Base-by-base conservation (phyloP, 2,113 vertebrate genomes). In the Hyaena hyaena region DNA sequence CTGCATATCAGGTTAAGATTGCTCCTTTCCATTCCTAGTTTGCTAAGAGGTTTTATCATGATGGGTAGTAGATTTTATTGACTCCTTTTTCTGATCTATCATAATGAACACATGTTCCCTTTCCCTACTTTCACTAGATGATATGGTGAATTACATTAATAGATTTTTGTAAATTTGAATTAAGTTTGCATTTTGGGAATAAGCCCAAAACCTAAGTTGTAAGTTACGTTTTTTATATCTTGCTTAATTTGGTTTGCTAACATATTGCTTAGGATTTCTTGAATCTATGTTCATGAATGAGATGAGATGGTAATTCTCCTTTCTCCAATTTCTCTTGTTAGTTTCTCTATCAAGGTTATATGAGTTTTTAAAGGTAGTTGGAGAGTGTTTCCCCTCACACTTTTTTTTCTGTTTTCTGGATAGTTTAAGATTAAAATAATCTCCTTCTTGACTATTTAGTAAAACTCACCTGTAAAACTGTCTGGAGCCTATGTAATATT, bases 111-210 rank as follows among this genome's bases (percentile, higher is more conserved):
- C 9, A 28, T 43, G 1, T 31, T 69, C 65, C 73, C 63, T 73
- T 79, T 71, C n/a, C 33, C 68, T 39, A 39, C 39, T 39, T 82
- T 95, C 7, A 69, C 23, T 83, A 15, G 35, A 48, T 94, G 31
- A 82, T 83, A 28, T 76, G 19, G 58, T 82, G 15, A 96, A 50
- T 11, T 23, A 80, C 35, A 77, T 81, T 48, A 82, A 91, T 10
- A 65, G 33, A 71, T 74, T 82, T 96, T 96, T 91, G 21, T 88
- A 39, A 66, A 76, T 88, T n/a, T 61, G 48, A 76, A 66, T 17
- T 81, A 74, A 73, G 81, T 53, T 90, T 90, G 24, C n/a, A 66
- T 81, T 92, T 91, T 86, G 19, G 35, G 39, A 82, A 82, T 77
- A 68, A 82, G 15, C 48, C 43, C 31, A 24, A 61, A 94, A 55